Evolutionary conservation across 2,888 invertebrate genomes (phyloP), one percentile per base, ranked within the genome.

Genomic region (Sarcophaga subvicina): DNA sequence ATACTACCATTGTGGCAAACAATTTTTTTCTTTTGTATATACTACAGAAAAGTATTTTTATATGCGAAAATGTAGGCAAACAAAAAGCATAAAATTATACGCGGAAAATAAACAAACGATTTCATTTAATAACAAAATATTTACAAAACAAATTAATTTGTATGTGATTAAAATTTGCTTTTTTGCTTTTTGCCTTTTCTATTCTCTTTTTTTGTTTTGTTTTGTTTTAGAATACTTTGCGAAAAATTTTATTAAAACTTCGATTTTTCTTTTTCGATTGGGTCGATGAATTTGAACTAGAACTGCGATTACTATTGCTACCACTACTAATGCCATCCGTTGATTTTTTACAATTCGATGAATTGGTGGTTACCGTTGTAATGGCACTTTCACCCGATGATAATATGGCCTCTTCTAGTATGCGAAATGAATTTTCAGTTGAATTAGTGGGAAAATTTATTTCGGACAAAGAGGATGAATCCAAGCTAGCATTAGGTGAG

Each of bases 221-320:
- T 1, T 20, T 14, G 14, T 37, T 25, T 83, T 77, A 96, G 94
- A 97, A 97, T 92, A 97, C 96, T 94, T 96, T 97, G 90, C 95
- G 96, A 91, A 97, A 95, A 92, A 97, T 95, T 93, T 96, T 96
- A 92, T 96, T 97, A 89, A 97, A 94, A 90, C 96, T 95, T 91
- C 96, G 95, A 90, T 94, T 91, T 83, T 92, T 94, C 92, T 96
- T 96, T 90, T 95, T 95, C 80, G 90, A 90, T 83, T 91, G 89
- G 63, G 90, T 91, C 37, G 91, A 91, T 80, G 92, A 90, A 49
- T 91, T 91, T 78, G 91, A 91, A 76, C 89, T 89, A 75, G 88
- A 89, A 85, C 89, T 89, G 73, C 90, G 90, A 89, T 89, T 90
- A 87, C 91, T 91, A 87, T 90, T 90, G 54, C 91, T 90, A 88